Evolutionary conservation across 2,797 vertebrate genomes (phyloP).

Genomic region (Molossus molossus): DNA sequence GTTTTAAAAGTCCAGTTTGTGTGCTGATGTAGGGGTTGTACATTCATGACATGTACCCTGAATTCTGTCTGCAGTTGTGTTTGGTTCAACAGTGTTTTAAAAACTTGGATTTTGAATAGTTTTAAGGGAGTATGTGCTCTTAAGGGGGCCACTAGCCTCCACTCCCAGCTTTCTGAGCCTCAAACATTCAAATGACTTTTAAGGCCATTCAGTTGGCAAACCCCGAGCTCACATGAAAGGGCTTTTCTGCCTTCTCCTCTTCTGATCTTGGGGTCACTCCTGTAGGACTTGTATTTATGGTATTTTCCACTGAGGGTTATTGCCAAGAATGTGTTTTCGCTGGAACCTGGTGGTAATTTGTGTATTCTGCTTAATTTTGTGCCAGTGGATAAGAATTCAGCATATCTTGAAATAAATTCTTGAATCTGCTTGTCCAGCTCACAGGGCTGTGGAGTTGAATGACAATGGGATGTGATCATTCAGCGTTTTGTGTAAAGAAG

Average conservation of each 20-base stretch:
- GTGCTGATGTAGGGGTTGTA: neutral
- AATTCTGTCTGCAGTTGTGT: neutral
- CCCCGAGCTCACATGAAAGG: too few relatives aligned
- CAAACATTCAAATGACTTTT: neutral
- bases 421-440: conserved; percentile 38
- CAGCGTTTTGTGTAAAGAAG: conserved; percentile 39
- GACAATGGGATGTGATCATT: neutral
- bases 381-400: neutral
- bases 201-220: neutral
- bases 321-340: conserved; percentile 43
- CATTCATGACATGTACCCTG: neutral
- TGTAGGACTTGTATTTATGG: neutral
- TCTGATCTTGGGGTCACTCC: neutral
- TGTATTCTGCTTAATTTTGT: conserved; percentile 32
- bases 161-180: neutral
- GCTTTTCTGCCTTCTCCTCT: neutral
- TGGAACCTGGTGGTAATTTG: neutral
- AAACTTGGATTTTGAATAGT: neutral
- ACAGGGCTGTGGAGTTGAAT: neutral
- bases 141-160: neutral
- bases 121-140: neutral
- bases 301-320: conserved; percentile 39
- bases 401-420: conserved; percentile 43
- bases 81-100: conserved; percentile 3
- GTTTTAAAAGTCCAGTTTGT: neutral